Evolutionary conservation across 2,888 invertebrate species (phyloP), one percentile per base, ranked within the genome.

Genomic region (Tachina fera): DNA sequence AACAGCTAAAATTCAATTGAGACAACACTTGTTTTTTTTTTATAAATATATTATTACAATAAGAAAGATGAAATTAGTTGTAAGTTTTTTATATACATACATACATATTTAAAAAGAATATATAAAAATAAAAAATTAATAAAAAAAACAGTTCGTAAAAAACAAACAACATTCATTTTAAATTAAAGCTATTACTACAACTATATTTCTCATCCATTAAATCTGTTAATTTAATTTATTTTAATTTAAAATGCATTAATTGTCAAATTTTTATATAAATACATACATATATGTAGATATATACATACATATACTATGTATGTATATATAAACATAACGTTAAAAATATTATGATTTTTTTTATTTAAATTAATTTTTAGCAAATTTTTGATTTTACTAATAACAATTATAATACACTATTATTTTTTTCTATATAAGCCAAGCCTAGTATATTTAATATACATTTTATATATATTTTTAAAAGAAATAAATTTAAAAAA

Each of bases 381-480:
- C 83, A 83, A 83, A 83, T 83, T 83, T 83, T 82, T 83, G 41
- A 77, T 72, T 81, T 72, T 72, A 72, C 49, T 82, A 78, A 72
- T 39, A 49, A 67, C 63, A 16, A 63, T 72, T 77, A 22, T 75
- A 75, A 75, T 47, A 77, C 61, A 51, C 31, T 75, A 71, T 68
- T 45, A 51, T 68, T 81, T 45, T n/a, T 60, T 68, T 81, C 61
- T 81, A 22, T 68, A 77, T 86, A 83, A 86, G 83, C 75, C 82
- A 86, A 86, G 86, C 79, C 65, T 79, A 86, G 86, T 86, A 86
- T 86, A 83, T 86, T 79, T 80, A 86, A 86, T 86, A 86, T 86
- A 86, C 86, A 82, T 67, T 80, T 72, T 84, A 85, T 77, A 85
- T 77, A 75, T 76, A 84, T 81, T 72, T 80, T 70, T 81, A 76